Percentiles rank a stretch among this genome's conserved stretches.
Conservation (phyloP, 2,113 vertebrate genomes). For the Neolamprologus modestus region DNA sequence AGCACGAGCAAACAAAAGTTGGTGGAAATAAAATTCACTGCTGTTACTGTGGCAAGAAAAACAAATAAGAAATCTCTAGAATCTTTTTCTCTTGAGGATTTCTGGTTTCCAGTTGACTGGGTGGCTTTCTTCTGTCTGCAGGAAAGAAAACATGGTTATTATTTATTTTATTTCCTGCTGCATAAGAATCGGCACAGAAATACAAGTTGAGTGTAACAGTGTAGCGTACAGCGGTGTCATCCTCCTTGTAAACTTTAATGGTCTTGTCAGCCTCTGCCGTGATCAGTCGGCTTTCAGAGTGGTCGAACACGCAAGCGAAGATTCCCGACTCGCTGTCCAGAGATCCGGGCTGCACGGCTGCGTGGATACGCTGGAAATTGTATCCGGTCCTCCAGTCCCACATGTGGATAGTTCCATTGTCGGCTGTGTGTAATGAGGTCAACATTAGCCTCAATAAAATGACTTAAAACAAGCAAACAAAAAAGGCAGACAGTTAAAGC, state of each 20-base stretch:
- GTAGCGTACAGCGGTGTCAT: slow-evolving; percentile 84
- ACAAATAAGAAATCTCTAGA: slow-evolving; percentile 62
- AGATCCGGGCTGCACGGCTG: slow-evolving; percentile 93
- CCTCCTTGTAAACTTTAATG: slow-evolving; percentile 96
- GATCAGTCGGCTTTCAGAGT: slow-evolving; percentile 88
- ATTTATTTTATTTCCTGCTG: neutral
- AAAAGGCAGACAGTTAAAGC: neutral
- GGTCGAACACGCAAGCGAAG: slow-evolving; percentile 92
- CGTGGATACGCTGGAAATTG: slow-evolving; percentile 96
- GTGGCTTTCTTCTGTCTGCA: slow-evolving; percentile 94
- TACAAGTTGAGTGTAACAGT: fast-evolving
- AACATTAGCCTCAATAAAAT: neutral
- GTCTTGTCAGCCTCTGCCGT: slow-evolving; percentile 98
- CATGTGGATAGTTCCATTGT: slow-evolving; percentile 97
- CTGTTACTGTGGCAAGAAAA: neutral
- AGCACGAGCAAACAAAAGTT: neutral
- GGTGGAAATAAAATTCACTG: neutral
- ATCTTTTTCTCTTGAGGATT: slow-evolving; percentile 97
- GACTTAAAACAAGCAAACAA: neutral
- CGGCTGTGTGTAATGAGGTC: slow-evolving; percentile 72
- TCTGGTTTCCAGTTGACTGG: slow-evolving; percentile 98
- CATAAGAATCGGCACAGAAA: fast-evolving
- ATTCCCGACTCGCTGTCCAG: slow-evolving; percentile 98
- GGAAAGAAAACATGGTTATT: slow-evolving; percentile 1
- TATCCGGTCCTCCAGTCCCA: slow-evolving; percentile 99